Conservation (phyloP, 1,140 invertebrate species). For the Leptinotarsa undecemlineata region DNA sequence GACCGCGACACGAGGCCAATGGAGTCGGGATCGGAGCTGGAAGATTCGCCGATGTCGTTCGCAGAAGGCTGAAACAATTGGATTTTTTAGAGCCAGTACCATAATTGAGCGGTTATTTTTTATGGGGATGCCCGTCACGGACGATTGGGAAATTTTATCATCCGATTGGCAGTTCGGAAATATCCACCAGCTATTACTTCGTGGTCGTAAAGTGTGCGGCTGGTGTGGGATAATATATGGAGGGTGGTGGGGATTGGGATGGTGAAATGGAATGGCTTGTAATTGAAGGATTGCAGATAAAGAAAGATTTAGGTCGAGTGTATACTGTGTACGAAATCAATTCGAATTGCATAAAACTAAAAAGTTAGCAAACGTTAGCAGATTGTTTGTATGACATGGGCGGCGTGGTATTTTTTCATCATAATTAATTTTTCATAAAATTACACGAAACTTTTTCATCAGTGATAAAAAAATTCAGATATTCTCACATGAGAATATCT, state of each 20-base stretch:
- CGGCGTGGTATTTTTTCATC: no score
- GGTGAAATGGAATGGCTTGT: no score
- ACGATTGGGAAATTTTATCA: background rate
- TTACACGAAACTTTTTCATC: no score
- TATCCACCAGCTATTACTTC: background rate
- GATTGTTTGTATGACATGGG: no score
- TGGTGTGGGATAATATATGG: background rate
- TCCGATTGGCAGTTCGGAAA: background rate
- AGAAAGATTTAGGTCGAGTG: no score
- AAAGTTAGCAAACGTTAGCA: no score
- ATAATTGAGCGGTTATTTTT: conserved; percentile 6
- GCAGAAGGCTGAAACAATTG: conserved; percentile 10
- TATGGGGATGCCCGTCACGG: background rate
- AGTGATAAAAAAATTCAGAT: no score
- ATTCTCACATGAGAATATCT: no score
- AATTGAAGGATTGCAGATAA: no score
- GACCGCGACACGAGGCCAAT: conserved; percentile 10
- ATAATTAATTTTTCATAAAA: no score
- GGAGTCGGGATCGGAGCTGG: conserved; percentile 1
- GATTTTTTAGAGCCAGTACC: background rate
- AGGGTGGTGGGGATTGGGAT: background rate
- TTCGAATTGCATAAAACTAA: no score
- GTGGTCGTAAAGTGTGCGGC: background rate
- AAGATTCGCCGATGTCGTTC: background rate
- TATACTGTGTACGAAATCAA: no score